A percentile compares a stretch with the other conserved stretches of the same genome.
Evolutionary conservation across 2,888 invertebrate genomes (phyloP).

Genomic region (Lithosia quadra): DNA sequence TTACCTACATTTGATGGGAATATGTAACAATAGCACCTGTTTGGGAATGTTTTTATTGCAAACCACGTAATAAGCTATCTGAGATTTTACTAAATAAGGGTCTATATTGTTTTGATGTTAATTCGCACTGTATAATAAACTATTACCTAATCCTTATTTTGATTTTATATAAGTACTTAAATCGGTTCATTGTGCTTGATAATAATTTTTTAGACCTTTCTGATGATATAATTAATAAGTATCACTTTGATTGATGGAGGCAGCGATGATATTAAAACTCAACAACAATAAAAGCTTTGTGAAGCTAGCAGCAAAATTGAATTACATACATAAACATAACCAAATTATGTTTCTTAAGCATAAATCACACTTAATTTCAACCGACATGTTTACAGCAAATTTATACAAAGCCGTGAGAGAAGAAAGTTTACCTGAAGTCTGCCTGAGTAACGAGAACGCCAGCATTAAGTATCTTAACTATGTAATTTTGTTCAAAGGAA

Average conservation of each 20-base stretch:
- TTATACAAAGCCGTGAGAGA: constrained; percentile 51
- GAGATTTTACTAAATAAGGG: background rate
- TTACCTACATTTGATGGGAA: constrained; percentile 13
- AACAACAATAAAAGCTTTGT: background rate
- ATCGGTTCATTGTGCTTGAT: background rate
- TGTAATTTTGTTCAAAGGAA: constrained; percentile 42
- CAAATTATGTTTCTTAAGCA: constrained; percentile 8
- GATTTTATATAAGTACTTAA: background rate
- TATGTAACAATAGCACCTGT: constrained; percentile 20
- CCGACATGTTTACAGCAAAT: constrained; percentile 30
- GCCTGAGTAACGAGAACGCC: constrained; percentile 27
- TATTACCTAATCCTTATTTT: background rate
- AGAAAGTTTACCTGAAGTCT: constrained; percentile 38
- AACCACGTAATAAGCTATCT: background rate
- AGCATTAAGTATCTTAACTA: constrained; percentile 44
- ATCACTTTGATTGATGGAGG: too few species aligned
- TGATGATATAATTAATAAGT: too few species aligned
- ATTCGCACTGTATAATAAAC: background rate
- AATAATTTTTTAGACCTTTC: too few species aligned
- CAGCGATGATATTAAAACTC: too few species aligned
- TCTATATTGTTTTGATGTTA: background rate
- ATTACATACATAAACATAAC: background rate
- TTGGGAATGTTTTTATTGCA: constrained; percentile 8
- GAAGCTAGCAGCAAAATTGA: background rate
- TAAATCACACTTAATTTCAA: constrained; percentile 30